phyloP scores from a whole-genome alignment of 2,113 vertebrate species.

The Gymnorhina tibicen region DNA sequence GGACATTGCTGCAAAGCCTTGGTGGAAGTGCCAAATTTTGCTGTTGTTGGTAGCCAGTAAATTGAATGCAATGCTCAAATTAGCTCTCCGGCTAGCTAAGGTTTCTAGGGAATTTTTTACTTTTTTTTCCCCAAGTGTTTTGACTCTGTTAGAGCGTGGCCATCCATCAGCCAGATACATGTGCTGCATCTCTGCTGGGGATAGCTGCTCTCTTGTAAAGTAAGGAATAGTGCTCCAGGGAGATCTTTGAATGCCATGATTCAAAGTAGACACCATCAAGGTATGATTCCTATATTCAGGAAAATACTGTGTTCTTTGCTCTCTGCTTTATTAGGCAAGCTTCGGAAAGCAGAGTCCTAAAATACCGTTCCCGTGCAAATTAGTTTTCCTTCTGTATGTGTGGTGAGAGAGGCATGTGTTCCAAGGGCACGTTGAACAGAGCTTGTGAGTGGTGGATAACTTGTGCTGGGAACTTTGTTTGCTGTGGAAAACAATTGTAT shows the following conservation, averaged over 20 bases:
- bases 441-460: not conserved
- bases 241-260: constrained; percentile 17
- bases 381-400: not conserved
- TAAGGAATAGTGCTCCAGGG: constrained; percentile 1
- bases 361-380: not conserved
- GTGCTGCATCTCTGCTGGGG: constrained; percentile 14
- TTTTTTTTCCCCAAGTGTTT: not conserved
- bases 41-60: not conserved
- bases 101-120: not conserved
- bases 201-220: constrained; percentile 26
- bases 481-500: not conserved
- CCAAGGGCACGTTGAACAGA: not conserved
- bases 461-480: not conserved
- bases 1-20: not conserved
- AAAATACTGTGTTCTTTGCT: not conserved
- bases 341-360: not conserved
- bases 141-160: not conserved
- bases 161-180: constrained; percentile 23
- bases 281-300: constrained; percentile 30
- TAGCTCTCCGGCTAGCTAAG: not conserved
- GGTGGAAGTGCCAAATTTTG: not conserved
- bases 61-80: not conserved
- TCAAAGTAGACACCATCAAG: constrained; percentile 35
- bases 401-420: not conserved
- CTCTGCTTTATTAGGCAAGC: not conserved